phyloP scores from a whole-genome alignment of 2,888 invertebrate genomes.

The Boloria selene region DNA sequence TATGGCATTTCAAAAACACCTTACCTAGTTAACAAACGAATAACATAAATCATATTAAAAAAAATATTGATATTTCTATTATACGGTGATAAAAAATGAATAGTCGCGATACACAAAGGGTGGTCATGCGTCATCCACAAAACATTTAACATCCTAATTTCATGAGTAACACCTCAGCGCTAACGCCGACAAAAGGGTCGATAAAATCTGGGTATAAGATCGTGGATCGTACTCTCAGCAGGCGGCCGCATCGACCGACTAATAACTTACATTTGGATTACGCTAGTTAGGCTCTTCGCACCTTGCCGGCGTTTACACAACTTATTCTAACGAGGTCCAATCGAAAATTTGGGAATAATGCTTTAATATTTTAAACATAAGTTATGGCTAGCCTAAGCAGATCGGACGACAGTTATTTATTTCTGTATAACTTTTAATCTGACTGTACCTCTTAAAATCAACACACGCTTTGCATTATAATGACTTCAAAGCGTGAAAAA shows the following conservation, averaged over 20 bases:
- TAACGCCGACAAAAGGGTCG: slow-evolving; percentile 78
- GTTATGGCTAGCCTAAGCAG: slow-evolving; percentile 69
- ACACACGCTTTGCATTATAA: slow-evolving; percentile 32
- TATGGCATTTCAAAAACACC: slow-evolving; percentile 20
- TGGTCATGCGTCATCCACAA: slow-evolving; percentile 76
- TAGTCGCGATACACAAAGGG: slow-evolving; percentile 52
- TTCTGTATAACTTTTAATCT: slow-evolving; percentile 56
- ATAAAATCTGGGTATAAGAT: slow-evolving; percentile 72
- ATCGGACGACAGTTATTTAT: slow-evolving; percentile 60
- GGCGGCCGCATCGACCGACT: slow-evolving; percentile 65
- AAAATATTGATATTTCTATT: slow-evolving; percentile 74
- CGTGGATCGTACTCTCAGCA: slow-evolving; percentile 61
- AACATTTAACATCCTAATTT: slow-evolving; percentile 80
- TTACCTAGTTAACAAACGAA: slow-evolving; percentile 30
- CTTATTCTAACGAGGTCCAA: slow-evolving; percentile 73
- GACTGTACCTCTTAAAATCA: slow-evolving; percentile 35
- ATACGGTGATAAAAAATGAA: slow-evolving; percentile 48
- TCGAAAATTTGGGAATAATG: slow-evolving; percentile 72
- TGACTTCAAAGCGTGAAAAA: slow-evolving; percentile 38
- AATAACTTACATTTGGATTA: slow-evolving; percentile 81
- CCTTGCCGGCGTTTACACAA: slow-evolving; percentile 75
- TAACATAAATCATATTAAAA: slow-evolving; percentile 38
- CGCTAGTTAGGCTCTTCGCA: slow-evolving; percentile 81
- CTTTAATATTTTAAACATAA: slow-evolving; percentile 73
- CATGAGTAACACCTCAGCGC: slow-evolving; percentile 77